Base-by-base conservation (phyloP, 2,797 vertebrate genomes). In the Lacerta viridis region DNA sequence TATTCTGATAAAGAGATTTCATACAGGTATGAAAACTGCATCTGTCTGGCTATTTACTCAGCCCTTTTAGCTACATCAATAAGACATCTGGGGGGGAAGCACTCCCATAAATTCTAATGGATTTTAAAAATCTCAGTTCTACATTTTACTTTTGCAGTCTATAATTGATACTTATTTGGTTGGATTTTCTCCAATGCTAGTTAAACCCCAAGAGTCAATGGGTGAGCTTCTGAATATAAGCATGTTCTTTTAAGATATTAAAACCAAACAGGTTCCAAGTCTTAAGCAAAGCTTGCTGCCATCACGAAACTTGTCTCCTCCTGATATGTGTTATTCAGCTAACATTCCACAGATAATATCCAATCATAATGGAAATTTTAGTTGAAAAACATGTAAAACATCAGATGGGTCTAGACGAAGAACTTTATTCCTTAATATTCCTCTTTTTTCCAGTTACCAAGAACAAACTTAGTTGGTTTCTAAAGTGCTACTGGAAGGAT, bases 1-100 rank as follows among this genome's bases (percentile, higher is more conserved):
- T 94, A 99, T 99, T 90, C 99, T 99, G 89, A 82, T 27, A 9
- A 9, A 66, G 77, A 25, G 4, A 18, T 86, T 5, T 66, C 39
- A 74, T 18, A 79, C 0, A 83, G 43, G 43, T 25, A 89, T 61
- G 0, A 64, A 83, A 83, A 39, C 1, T 69, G 61, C 86, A 90
- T 55, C 13, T 50, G 20, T 79, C 61, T 0, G 0, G 1, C 27
- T 46, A 13, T 10, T 84, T 80, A 55, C n/a, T 74, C 68, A 69
- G 33, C 11, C 41, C 33, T 11, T 85, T 85, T 85, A 76, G 59
- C 78, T 39, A 18, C 5, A 15, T 59, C 76, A 87, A 81, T 23
- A 71, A 84, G 46, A n/a, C 4, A 39, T 11, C 46, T 86, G 27
- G 80, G 78, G 69, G 4, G 41, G 15, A 86, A 64, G 23, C 20